A percentile compares a stretch with the other conserved stretches of the same genome.
Evolutionary conservation across 2,797 vertebrate genomes (phyloP).

Genomic region (Xenentodon cancila): DNA sequence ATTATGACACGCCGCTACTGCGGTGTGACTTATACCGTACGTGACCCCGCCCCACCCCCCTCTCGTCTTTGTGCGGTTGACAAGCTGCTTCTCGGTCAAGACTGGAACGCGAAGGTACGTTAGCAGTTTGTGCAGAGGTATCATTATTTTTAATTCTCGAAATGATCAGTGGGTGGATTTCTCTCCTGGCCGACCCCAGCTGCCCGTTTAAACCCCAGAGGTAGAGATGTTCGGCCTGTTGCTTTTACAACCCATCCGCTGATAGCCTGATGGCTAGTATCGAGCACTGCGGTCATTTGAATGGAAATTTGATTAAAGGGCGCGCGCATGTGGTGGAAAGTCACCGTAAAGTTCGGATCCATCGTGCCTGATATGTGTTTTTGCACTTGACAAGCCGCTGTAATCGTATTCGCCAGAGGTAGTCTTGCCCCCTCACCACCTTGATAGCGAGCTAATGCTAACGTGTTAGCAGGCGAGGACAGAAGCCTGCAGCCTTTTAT

Average conservation of each 20-base stretch:
- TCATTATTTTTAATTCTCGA: background rate
- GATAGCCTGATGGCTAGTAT: constrained; percentile 57
- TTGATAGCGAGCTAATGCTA: constrained; percentile 61
- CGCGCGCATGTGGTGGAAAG: no score
- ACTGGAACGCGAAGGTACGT: constrained; percentile 73
- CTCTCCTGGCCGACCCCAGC: background rate
- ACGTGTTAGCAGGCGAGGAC: constrained; percentile 52
- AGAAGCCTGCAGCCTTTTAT: constrained; percentile 47
- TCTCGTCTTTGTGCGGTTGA: constrained; percentile 66
- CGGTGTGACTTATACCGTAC: constrained; percentile 39
- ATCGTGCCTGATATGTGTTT: accelerated
- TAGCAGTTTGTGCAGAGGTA: background rate
- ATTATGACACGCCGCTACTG: background rate
- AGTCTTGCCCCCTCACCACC: constrained; percentile 34
- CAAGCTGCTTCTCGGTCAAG: constrained; percentile 57
- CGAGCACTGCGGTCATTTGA: constrained; percentile 53
- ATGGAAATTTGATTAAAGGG: background rate
- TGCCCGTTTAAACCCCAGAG: constrained; percentile 8
- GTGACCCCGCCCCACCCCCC: constrained; percentile 55
- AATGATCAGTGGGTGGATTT: background rate
- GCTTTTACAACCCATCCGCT: constrained; percentile 2
- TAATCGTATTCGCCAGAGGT: background rate
- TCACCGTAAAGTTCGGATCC: background rate
- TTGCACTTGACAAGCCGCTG: background rate
- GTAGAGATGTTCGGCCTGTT: constrained; percentile 57